These are phyloP conservation scores for Rhopalosiphum nymphaeae DNA, from an alignment of 2,888 invertebrate species.

Conservation along the genomic window DNA sequence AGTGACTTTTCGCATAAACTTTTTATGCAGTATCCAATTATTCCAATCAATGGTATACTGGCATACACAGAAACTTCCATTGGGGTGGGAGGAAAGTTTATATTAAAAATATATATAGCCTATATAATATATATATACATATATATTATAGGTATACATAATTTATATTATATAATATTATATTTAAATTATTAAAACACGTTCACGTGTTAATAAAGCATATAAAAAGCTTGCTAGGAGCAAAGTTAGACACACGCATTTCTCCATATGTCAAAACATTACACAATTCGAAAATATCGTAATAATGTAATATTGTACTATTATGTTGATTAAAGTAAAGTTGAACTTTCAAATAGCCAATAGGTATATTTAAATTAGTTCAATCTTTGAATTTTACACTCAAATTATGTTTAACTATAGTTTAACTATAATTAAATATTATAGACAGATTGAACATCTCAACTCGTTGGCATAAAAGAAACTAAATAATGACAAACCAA, in stretches of 20 bases:
- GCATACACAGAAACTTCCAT: background rate
- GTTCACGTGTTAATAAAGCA: background rate
- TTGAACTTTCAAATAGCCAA: too few species aligned
- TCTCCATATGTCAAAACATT: background rate
- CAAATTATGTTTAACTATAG: background rate
- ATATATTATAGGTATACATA: too few species aligned
- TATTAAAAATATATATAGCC: background rate
- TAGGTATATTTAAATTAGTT: too few species aligned
- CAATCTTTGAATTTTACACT: background rate
- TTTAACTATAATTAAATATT: background rate
- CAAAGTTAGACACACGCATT: background rate
- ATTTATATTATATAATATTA: background rate
- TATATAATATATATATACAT: too few species aligned
- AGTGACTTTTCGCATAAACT: background rate
- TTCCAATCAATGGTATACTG: background rate
- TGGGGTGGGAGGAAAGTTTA: background rate
- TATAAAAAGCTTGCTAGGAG: background rate
- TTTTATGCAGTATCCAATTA: background rate
- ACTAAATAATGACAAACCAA: background rate
- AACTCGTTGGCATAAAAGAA: too few species aligned
- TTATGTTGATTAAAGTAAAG: background rate
- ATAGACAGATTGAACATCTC: background rate
- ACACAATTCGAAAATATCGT: background rate
- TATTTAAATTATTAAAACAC: background rate
- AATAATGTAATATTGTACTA: background rate